Percentiles rank a stretch among this genome's conserved stretches.
Conservation (phyloP, 2,113 vertebrate genomes). For the Dipodomys spectabilis region DNA sequence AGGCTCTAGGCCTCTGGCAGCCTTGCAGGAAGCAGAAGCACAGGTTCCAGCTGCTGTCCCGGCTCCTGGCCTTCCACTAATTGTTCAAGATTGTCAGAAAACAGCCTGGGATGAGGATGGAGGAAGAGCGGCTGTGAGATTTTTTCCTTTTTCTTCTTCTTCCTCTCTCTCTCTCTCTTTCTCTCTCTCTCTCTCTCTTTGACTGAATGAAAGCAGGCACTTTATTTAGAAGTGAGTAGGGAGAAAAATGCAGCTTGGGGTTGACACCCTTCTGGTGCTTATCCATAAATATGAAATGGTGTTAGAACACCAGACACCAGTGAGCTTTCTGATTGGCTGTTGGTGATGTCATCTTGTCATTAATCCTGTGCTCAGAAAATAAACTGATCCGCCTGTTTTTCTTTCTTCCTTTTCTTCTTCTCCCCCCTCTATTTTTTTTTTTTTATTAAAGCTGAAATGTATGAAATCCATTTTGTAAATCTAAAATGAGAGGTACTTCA, state of each 20-base stretch:
- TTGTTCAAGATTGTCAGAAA: constrained; percentile 83
- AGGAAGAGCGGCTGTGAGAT: constrained; percentile 57
- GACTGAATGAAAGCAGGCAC: constrained; percentile 81
- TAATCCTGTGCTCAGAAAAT: constrained; percentile 80
- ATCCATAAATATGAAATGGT: constrained; percentile 84
- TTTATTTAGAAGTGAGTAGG: constrained; percentile 85
- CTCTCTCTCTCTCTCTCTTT: neutral
- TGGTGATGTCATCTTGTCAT: constrained; percentile 85
- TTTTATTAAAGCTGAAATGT: constrained; percentile 44
- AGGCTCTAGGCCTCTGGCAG: constrained; percentile 54
- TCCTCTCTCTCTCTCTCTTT: no score
- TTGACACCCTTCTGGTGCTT: constrained; percentile 85
- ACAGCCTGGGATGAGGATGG: constrained; percentile 73
- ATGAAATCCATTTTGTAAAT: constrained; percentile 72
- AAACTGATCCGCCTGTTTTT: constrained; percentile 73
- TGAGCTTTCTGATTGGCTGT: constrained; percentile 81
- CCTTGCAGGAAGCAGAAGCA: constrained; percentile 78
- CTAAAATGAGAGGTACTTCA: constrained; percentile 48
- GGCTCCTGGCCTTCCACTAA: constrained; percentile 80
- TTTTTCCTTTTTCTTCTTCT: neutral
- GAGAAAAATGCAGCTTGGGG: constrained; percentile 81
- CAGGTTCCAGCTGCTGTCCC: constrained; percentile 69
- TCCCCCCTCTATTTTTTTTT: neutral
- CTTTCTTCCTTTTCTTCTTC: constrained; percentile 29
- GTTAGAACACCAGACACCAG: constrained; percentile 80